Base-by-base conservation (phyloP, 2,113 vertebrate genomes). In the Nanorana parkeri region DNA sequence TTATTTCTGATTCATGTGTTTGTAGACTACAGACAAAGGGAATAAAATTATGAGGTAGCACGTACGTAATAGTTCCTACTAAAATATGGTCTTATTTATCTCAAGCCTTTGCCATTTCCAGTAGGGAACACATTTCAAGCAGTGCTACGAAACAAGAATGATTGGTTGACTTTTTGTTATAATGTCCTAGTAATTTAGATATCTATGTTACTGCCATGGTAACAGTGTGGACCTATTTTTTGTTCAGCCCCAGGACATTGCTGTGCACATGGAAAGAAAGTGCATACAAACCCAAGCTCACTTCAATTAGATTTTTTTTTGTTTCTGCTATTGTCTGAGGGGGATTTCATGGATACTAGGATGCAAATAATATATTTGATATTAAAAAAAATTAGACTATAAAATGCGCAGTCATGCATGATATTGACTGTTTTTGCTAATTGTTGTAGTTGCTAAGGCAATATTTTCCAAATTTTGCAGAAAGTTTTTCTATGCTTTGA, bases 1-100 rank as follows among this genome's bases (percentile, higher is more conserved):
- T 73, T 60, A 74, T 74, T 74, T 58, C 55, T 41, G 29, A 75
- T 28, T 73, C 71, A 32, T 58, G 69, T 72, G 24, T 72, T 72
- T 58, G 68, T 73, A 73, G 20, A 21, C 72, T 75, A 17, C 28
- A 75, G 28, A 36, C 71, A 23, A 29, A 75, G 26, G 21, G 17
- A 36, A 61, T 74, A 23, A 60, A 74, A 47, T 47, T 47, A 47
- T 47, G 54, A 60, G 71, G 29, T 6, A 2, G 15, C 54, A 32
- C 58, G 19, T 60, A 54, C 16, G 26, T 26, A 58, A 21, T 74
- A 28, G 32, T 60, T 60, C 19, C 28, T 74, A 61, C 56, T 74
- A 74, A 75, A 60, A 23, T 29, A 21, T 3, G n/a, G 55, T 23
- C 13, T 56, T 41, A 60, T 75, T 75, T 75, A 75, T 75, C 36